Evolutionary conservation across 2,113 vertebrate genomes (phyloP).

Genomic region (Chaetodon trifascialis): DNA sequence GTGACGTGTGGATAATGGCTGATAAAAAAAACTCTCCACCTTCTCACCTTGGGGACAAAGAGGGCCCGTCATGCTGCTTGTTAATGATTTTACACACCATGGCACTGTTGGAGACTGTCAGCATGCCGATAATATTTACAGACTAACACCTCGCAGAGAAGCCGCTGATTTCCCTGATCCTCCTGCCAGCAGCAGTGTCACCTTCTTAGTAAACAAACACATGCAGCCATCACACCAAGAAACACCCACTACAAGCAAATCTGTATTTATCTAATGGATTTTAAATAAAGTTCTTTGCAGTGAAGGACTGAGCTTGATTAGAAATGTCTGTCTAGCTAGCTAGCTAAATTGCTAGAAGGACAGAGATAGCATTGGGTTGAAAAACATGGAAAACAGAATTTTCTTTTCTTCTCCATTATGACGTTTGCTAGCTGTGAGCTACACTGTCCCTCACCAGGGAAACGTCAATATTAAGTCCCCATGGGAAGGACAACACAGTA

Average conservation of each 20-base stretch:
- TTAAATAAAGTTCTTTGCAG: not conserved
- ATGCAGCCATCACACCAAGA: conserved; percentile 18
- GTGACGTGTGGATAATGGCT: conserved; percentile 70
- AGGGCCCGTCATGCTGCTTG: conserved; percentile 72
- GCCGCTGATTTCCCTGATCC: conserved; percentile 57
- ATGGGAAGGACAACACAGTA: not conserved
- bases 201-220: conserved; percentile 59
- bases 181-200: conserved; percentile 50
- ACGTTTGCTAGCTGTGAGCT: too few relatives aligned
- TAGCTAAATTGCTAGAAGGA: too few relatives aligned
- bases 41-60: conserved; percentile 76
- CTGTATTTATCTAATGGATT: not conserved
- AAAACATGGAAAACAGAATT: too few relatives aligned
- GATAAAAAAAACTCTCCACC: conserved; percentile 71
- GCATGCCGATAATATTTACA: conserved; percentile 83
- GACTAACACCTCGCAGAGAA: conserved; percentile 77
- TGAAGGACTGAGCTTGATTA: not conserved
- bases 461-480: not conserved
- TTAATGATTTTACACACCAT: conserved; percentile 80
- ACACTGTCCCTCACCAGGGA: not conserved
- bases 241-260: not conserved
- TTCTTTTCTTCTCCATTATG: too few relatives aligned
- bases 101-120: conserved; percentile 74
- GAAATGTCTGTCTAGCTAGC: not conserved
- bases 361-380: too few relatives aligned